Base-by-base conservation (phyloP, 2,797 vertebrate genomes). In the Spondyliosoma cantharus region DNA sequence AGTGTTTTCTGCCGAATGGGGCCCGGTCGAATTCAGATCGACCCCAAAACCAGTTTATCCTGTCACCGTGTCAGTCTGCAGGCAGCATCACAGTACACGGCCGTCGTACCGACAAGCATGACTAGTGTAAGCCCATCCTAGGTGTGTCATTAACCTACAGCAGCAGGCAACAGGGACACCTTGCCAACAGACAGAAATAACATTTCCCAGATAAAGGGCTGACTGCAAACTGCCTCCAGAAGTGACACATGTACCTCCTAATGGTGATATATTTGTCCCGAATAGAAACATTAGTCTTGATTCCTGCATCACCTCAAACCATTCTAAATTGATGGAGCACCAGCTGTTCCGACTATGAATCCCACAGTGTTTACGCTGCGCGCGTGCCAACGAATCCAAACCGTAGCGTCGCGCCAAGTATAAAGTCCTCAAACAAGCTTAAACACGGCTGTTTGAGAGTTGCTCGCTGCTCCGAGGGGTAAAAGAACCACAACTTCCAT, bases 181-280 rank as follows among this genome's bases (percentile, higher is more conserved):
- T 89, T 89, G 93, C 91, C 89, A 93, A 84, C 67, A 88, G 73
- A 90, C 81, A 89, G 76, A 85, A 88, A 90, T 59, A 89, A 84
- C 78, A 89, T 87, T 92, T 82, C 52, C 72, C 74, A 87, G 81
- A 92, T 88, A 91, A 91, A 92, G 71, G 63, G 66, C 82, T 76
- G 87, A 81, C 80, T 87, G 75, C 78, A 80, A 84, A 87, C 85
- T 81, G 86, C 81, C 83, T 91, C 88, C 82, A 86, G 76, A 89
- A 86, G 77, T 86, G 86, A 90, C 87, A 90, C 87, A 76, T 87
- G 85, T 86, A 86, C 83, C 68, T 68, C 57, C 88, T 94, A 94
- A 95, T 93, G 87, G 89, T 94, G 92, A 94, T 92, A 75, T 84
- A 93, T 93, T 90, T 83, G 78, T 80, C 85, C 83, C 48, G 48